A percentile compares a stretch with the other conserved stretches of the same genome.
These are phyloP conservation scores for Rhinolophus sinicus DNA, from an alignment of 2,113 vertebrate genomes.

Conservation along the genomic window DNA sequence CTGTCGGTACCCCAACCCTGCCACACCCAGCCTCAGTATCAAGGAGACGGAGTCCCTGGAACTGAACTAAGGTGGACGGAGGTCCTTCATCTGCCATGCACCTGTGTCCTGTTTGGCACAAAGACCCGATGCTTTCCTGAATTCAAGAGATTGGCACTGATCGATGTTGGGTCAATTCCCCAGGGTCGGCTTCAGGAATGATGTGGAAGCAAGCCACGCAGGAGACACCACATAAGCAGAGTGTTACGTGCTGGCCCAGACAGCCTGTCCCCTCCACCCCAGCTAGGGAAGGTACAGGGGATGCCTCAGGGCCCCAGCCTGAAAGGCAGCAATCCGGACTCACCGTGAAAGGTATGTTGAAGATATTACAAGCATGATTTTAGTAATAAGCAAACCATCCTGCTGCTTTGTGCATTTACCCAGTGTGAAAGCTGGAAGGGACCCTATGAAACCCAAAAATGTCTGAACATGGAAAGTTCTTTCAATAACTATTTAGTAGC, in stretches of 20 bases:
- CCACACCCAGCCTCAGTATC: background rate
- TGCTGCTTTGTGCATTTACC: background rate
- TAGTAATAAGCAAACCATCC: background rate
- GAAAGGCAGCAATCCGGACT: background rate
- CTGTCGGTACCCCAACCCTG: accelerated
- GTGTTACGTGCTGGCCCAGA: background rate
- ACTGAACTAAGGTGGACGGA: background rate
- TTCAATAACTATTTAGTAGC: background rate
- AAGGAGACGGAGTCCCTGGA: background rate
- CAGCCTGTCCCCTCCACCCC: background rate
- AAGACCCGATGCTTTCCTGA: background rate
- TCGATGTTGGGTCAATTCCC: background rate
- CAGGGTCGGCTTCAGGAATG: background rate
- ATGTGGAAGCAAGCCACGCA: background rate
- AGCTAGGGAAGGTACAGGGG: background rate
- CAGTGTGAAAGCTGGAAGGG: no score
- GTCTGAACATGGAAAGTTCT: background rate
- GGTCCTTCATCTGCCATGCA: accelerated
- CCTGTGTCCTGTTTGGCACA: background rate
- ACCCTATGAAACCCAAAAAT: background rate
- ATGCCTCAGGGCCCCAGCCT: background rate
- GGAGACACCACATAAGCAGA: background rate
- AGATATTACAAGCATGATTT: background rate
- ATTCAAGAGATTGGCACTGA: background rate
- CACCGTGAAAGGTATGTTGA: background rate